A percentile compares a stretch with the other conserved stretches of the same genome.
phyloP scores from a whole-genome alignment of 2,797 vertebrate genomes.

The Chelmon rostratus region DNA sequence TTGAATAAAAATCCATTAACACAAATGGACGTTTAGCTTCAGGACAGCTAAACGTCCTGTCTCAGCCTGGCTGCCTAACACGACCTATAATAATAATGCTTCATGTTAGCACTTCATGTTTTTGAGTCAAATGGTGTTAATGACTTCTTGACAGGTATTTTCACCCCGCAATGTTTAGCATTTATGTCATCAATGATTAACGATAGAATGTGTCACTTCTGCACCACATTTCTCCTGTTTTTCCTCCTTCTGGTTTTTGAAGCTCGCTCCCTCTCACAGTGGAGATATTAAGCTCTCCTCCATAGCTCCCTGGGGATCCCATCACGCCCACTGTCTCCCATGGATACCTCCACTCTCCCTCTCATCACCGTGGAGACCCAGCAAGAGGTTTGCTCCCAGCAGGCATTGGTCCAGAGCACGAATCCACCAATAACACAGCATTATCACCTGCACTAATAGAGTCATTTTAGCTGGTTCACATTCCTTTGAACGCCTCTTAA shows the following conservation, averaged over 20 bases:
- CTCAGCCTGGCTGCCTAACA: not conserved
- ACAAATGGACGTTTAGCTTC: conserved; percentile 9
- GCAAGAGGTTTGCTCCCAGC: conserved; percentile 56
- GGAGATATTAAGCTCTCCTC: conserved; percentile 64
- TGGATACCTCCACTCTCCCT: conserved; percentile 69
- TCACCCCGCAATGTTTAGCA: not conserved
- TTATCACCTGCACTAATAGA: conserved; percentile 57
- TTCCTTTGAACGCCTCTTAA: conserved; percentile 41
- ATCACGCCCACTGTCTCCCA: conserved; percentile 71
- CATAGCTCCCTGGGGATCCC: conserved; percentile 65
- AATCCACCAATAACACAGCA: conserved; percentile 47
- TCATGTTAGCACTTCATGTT: not conserved
- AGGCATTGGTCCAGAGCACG: conserved; percentile 46
- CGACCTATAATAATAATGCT: not conserved
- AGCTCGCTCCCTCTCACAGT: conserved; percentile 19
- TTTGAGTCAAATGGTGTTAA: conserved; percentile 1
- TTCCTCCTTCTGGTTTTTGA: conserved; percentile 33
- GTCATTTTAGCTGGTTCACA: conserved; percentile 43
- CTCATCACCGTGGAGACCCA: conserved; percentile 77
- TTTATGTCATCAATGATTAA: conserved; percentile 4
- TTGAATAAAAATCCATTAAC: not conserved
- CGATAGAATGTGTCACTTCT: not conserved
- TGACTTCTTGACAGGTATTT: not conserved
- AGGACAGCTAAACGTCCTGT: not conserved
- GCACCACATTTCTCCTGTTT: conserved; percentile 7